These are phyloP conservation scores for Nothocercus julius DNA, from an alignment of 2,113 vertebrate genomes.

Conservation along the genomic window DNA sequence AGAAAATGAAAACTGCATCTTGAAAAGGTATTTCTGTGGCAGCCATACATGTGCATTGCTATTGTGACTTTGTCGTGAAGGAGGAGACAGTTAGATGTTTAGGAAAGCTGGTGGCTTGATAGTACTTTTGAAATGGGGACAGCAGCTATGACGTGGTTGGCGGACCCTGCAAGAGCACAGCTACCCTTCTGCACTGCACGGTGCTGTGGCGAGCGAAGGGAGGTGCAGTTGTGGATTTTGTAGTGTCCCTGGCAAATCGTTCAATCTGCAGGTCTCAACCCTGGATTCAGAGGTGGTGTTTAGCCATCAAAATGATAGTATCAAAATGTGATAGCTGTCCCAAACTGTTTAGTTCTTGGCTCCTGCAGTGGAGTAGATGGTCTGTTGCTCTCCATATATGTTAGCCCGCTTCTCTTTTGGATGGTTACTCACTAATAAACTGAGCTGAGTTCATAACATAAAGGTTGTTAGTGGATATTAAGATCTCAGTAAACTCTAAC, in stretches of 20 bases:
- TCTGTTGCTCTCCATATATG: neutral
- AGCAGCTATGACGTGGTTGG: neutral
- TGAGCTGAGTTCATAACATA: neutral
- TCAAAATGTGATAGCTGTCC: neutral
- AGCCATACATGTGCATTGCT: neutral
- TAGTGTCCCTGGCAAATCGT: neutral
- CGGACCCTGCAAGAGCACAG: neutral
- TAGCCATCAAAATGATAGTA: neutral
- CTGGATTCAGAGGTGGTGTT: neutral
- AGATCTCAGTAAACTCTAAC: neutral
- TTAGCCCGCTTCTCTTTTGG: neutral
- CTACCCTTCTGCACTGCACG: neutral
- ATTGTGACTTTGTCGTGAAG: neutral
- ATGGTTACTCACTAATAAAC: neutral
- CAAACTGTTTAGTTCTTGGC: neutral
- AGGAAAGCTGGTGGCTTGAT: neutral
- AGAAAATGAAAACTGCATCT: slow-evolving; percentile 10
- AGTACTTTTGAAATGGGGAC: neutral
- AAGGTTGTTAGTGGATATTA: neutral
- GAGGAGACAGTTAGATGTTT: neutral
- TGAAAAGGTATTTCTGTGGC: neutral
- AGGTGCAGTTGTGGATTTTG: neutral
- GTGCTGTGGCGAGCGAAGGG: neutral
- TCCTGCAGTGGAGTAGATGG: neutral
- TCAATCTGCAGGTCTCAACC: neutral